Percentiles rank a stretch among this genome's conserved stretches.
phyloP scores from a whole-genome alignment of 2,797 vertebrate species.

The Pelochelys cantorii region DNA sequence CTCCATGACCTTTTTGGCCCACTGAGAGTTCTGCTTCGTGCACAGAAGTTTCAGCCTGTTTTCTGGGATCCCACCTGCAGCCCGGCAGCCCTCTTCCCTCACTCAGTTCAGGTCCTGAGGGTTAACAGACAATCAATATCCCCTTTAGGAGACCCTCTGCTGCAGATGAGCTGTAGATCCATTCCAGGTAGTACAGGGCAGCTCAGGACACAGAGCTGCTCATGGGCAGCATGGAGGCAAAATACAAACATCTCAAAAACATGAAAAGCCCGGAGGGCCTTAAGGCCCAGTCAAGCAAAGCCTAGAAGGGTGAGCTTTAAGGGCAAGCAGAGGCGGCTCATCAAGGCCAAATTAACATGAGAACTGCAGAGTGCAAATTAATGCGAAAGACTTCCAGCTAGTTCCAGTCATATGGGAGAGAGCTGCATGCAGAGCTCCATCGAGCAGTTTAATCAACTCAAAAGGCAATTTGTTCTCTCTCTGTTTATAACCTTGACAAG shows the following conservation, averaged over 20 bases:
- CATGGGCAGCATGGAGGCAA: constrained; percentile 19
- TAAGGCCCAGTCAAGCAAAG: background rate
- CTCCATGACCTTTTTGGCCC: background rate
- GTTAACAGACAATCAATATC: background rate
- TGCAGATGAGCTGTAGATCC: background rate
- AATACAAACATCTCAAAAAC: constrained; percentile 28
- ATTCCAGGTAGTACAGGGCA: background rate
- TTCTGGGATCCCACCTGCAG: background rate
- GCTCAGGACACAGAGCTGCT: background rate
- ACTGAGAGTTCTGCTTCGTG: background rate
- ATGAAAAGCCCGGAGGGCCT: constrained; percentile 17
- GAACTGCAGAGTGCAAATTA: constrained; percentile 60
- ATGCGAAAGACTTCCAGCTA: background rate
- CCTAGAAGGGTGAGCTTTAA: background rate
- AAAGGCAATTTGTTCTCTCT: constrained; percentile 76
- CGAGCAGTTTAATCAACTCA: constrained; percentile 74
- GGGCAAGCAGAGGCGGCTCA: constrained; percentile 58
- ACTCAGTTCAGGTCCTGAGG: background rate
- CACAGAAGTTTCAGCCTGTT: background rate
- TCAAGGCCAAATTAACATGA: constrained; percentile 68
- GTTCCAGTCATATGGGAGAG: constrained; percentile 16
- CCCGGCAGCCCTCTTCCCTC: background rate
- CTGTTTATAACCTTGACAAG: constrained; percentile 77
- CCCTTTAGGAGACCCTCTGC: background rate
- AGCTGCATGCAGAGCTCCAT: constrained; percentile 5